A percentile compares a stretch with the other conserved stretches of the same genome.
phyloP scores from a whole-genome alignment of 2,797 vertebrate species.

The Arctocebus calabarensis region DNA sequence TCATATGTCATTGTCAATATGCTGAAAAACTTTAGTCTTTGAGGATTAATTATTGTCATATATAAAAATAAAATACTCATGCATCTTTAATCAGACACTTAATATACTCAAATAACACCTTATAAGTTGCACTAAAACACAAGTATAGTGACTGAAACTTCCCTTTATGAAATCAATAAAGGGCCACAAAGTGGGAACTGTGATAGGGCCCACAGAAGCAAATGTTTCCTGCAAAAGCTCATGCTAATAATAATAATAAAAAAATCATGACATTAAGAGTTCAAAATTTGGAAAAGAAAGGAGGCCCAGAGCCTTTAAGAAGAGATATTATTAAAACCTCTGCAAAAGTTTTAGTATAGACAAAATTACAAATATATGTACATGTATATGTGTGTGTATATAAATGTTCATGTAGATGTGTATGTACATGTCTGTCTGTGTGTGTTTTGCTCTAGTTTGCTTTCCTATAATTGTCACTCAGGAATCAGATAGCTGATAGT shows the following conservation, averaged over 20 bases:
- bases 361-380: no score
- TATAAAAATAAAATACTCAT: slow-evolving; percentile 54
- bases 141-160: background rate
- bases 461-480: background rate
- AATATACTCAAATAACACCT: slow-evolving; percentile 48
- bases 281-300: no score
- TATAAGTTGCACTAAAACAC: slow-evolving; percentile 37
- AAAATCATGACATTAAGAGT: no score
- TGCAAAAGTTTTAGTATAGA: background rate
- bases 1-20: slow-evolving; percentile 42
- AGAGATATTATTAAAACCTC: background rate
- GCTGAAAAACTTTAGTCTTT: background rate
- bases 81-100: slow-evolving; percentile 36
- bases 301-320: no score
- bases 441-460: background rate
- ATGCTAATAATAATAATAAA: no score
- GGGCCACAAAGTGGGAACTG: background rate
- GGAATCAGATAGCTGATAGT: background rate
- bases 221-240: no score
- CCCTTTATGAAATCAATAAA: background rate
- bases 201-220: background rate
- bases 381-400: no score
- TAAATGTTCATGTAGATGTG: no score
- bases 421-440: no score
- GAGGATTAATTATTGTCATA: slow-evolving; percentile 34